phyloP scores from a whole-genome alignment of 2,888 invertebrate species.

The Caenorhabditis sp. region DNA sequence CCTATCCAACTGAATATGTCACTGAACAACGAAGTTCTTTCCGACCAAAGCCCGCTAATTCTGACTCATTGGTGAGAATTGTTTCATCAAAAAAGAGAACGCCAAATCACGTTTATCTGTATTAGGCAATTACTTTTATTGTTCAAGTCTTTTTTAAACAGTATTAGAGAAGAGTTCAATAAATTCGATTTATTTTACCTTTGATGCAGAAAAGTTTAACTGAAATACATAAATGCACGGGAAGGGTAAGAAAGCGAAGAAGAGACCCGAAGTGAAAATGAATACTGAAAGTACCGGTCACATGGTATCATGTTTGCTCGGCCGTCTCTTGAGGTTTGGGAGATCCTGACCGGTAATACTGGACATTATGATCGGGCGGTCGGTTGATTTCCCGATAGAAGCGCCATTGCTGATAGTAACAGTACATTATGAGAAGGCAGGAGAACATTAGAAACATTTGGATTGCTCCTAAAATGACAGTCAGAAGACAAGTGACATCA shows the following conservation, averaged over 20 bases:
- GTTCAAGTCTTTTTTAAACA: not conserved
- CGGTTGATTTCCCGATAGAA: constrained; percentile 38
- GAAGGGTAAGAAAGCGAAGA: constrained; percentile 23
- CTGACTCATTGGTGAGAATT: constrained; percentile 26
- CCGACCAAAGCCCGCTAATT: constrained; percentile 42
- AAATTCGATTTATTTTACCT: not conserved
- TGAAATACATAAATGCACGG: constrained; percentile 9
- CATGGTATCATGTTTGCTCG: not conserved
- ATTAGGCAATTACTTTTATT: constrained; percentile 15
- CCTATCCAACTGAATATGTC: constrained; percentile 32
- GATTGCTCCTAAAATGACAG: constrained; percentile 63
- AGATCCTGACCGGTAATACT: constrained; percentile 31
- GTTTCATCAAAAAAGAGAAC: constrained; percentile 47
- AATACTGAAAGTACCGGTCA: constrained; percentile 5
- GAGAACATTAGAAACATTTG: constrained; percentile 66
- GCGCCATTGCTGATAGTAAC: constrained; percentile 55
- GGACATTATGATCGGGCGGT: constrained; percentile 21
- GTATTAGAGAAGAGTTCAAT: no score
- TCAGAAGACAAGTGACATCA: constrained; percentile 68
- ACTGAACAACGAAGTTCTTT: constrained; percentile 37
- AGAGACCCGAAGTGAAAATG: not conserved
- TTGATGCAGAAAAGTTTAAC: no score
- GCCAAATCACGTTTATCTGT: constrained; percentile 21
- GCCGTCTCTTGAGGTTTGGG: constrained; percentile 15
- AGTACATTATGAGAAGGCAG: constrained; percentile 64